Percentiles rank a stretch among this genome's conserved stretches.
These are phyloP conservation scores for Nineta flava DNA, from an alignment of 2,888 invertebrate species.

Conservation along the genomic window DNA sequence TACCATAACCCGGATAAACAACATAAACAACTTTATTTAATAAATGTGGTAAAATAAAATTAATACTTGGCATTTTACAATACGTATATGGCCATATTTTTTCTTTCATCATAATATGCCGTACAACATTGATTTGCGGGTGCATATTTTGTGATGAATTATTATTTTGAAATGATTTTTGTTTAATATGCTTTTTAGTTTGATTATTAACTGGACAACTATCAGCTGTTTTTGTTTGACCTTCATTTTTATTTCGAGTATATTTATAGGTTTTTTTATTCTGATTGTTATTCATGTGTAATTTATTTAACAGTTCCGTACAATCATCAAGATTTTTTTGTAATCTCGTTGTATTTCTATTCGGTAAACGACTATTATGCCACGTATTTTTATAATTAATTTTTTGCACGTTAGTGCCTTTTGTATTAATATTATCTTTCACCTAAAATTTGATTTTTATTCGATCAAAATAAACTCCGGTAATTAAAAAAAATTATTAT, in stretches of 20 bases:
- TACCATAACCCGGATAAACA: background rate
- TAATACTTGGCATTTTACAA: background rate
- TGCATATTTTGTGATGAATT: too few relatives aligned
- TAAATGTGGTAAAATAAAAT: background rate
- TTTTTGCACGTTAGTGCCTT: background rate
- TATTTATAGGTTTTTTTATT: background rate
- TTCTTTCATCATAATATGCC: background rate
- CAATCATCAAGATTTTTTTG: background rate
- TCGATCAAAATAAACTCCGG: too few relatives aligned
- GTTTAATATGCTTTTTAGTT: too few relatives aligned
- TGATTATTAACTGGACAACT: too few relatives aligned
- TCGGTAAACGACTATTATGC: background rate
- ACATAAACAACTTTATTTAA: background rate
- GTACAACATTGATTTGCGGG: background rate
- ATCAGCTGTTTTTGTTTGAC: too few relatives aligned
- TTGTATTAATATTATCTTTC: too few relatives aligned
- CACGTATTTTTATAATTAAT: background rate
- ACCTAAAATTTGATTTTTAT: too few relatives aligned
- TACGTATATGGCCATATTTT: background rate
- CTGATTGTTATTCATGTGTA: background rate
- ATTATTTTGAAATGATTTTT: too few relatives aligned
- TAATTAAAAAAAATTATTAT: too few relatives aligned
- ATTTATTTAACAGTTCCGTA: background rate
- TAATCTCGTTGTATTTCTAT: background rate
- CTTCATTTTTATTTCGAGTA: background rate